phyloP scores from a whole-genome alignment of 2,888 invertebrate genomes.

The Norana najaformis region DNA sequence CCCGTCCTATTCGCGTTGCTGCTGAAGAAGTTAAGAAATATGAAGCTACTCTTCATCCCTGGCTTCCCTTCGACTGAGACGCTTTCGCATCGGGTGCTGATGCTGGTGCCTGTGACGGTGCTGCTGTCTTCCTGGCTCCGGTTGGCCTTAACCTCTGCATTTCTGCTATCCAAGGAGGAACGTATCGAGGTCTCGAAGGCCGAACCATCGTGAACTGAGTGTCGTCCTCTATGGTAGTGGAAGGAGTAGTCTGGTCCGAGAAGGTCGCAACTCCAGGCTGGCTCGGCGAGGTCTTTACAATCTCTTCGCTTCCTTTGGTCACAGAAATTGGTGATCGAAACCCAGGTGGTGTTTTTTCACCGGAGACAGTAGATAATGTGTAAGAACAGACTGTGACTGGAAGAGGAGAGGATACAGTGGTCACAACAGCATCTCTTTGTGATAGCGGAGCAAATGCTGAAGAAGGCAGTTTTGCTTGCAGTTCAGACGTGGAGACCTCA shows the following conservation, averaged over 20 bases:
- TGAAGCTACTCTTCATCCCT: background rate
- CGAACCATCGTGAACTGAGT: background rate
- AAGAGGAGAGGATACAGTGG: background rate
- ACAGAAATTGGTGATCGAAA: background rate
- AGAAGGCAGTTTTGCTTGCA: background rate
- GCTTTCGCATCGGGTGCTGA: background rate
- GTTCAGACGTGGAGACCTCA: background rate
- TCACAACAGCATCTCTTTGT: background rate
- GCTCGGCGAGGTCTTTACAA: background rate
- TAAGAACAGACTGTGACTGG: background rate
- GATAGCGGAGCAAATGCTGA: background rate
- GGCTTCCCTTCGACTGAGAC: background rate
- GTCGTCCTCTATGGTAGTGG: background rate
- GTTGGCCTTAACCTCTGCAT: constrained; percentile 8
- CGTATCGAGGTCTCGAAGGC: background rate
- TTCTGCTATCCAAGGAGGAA: background rate
- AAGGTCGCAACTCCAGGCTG: background rate
- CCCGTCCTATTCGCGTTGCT: background rate
- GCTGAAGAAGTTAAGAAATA: background rate
- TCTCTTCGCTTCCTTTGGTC: background rate
- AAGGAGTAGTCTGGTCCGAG: background rate
- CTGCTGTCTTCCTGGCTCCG: constrained; percentile 9
- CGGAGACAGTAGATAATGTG: background rate
- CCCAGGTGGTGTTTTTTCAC: background rate
- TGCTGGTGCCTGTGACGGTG: background rate